These are phyloP conservation scores for Argyresthia goedartella DNA, from an alignment of 2,888 invertebrate genomes.

Conservation along the genomic window DNA sequence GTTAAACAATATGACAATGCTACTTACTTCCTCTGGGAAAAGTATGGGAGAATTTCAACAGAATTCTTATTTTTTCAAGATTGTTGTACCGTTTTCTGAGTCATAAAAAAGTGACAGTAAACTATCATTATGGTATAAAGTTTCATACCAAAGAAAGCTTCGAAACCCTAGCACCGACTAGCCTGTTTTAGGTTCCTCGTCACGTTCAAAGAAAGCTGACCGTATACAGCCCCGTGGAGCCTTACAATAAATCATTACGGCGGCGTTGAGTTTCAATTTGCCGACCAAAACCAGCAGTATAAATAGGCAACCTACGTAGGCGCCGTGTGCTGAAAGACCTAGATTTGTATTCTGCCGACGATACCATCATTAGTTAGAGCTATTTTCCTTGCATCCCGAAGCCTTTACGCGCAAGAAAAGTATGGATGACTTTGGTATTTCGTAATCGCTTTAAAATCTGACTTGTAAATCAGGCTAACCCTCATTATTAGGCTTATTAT, in stretches of 20 bases:
- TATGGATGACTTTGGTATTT: not conserved
- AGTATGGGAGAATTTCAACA: no score
- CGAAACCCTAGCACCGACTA: not conserved
- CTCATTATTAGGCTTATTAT: not conserved
- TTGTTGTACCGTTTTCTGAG: no score
- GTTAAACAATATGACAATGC: no score
- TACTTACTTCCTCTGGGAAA: no score
- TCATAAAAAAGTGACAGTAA: no score
- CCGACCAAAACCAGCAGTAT: conserved; percentile 47
- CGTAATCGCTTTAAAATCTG: not conserved
- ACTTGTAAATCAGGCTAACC: not conserved
- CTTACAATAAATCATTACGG: conserved; percentile 61
- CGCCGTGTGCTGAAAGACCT: conserved; percentile 50
- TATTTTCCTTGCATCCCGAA: conserved; percentile 59
- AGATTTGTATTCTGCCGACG: conserved; percentile 64
- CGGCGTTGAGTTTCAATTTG: conserved; percentile 48
- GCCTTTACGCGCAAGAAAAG: conserved; percentile 12
- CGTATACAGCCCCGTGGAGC: conserved; percentile 53
- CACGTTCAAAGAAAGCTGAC: conserved; percentile 52
- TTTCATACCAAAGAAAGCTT: not conserved
- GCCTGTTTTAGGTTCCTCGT: conserved; percentile 25
- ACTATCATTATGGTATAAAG: no score
- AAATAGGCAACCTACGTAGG: conserved; percentile 29
- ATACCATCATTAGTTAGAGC: conserved; percentile 63
- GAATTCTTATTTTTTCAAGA: no score